Base-by-base conservation (phyloP, 2,888 invertebrate species). In the Lithophane leautieri region DNA sequence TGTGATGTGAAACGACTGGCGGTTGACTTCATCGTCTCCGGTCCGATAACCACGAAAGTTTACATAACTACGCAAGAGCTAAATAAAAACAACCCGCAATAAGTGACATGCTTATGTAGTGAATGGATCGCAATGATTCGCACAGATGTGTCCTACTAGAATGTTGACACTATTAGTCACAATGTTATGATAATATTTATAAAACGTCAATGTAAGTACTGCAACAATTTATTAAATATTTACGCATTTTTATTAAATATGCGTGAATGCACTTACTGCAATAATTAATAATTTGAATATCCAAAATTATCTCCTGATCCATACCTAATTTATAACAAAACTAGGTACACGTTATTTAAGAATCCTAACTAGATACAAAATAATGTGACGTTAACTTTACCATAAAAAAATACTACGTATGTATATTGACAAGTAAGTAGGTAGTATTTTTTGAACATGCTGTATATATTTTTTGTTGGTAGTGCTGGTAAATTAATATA, bases 11-110 rank as follows among this genome's bases (percentile, higher is more conserved):
- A 79, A 78, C 87, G 87, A 94, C 93, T 95, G 93, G 70, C 80
- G 62, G 63, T 70, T 54, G 47, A 42, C 69, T 81, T 73, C 73
- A 78, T 81, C 62, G 75, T 75, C 71, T 69, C 19, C 34, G 60
- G 74, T 71, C 80, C 72, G 69, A 40, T 50, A 69, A 67, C 67
- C 76, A 74, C 52, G 70, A 44, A 79, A 90, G 93, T 94, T 94
- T 94, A 94, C 90, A 92, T 88, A 92, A 90, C 87, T 81, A 63
- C 73, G n/a, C 67, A 69, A 70, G 71, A 79, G 81, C 81, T 86
- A 91, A 93, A 94, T 86, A 93, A 93, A 92, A 93, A 94, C 90
- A 93, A 77, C 22, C 75, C 25, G 63, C 78, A 63, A 54, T 34
- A 34, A 66, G 81, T 84, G 86, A 22, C 89, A 92, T 92, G 82